phyloP scores from a whole-genome alignment of 2,113 vertebrate genomes.

The Tricholaema leucomelas region DNA sequence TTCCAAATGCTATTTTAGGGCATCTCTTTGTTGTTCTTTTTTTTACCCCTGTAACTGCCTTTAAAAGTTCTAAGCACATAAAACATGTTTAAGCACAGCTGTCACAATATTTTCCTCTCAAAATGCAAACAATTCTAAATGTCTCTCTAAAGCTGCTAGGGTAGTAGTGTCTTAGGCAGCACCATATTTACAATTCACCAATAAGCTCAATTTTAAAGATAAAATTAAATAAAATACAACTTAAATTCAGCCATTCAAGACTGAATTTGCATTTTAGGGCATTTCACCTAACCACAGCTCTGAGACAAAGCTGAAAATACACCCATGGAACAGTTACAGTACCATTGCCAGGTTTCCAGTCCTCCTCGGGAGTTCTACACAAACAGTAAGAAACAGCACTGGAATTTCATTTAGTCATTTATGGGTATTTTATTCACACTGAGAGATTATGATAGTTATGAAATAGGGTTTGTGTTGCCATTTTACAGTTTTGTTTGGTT shows the following conservation, averaged over 20 bases:
- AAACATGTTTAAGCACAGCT: background rate
- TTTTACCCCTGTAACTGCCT: background rate
- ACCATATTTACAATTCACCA: background rate
- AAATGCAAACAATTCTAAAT: constrained; percentile 1
- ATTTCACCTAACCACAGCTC: background rate
- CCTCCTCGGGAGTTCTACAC: background rate
- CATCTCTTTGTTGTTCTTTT: background rate
- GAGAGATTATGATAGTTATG: background rate
- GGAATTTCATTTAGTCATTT: background rate
- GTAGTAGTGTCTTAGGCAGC: background rate
- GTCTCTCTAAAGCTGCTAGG: background rate
- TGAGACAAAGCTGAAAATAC: background rate
- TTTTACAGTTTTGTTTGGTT: background rate
- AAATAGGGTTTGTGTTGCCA: background rate
- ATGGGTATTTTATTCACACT: background rate
- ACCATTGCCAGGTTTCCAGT: background rate
- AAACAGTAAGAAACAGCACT: background rate
- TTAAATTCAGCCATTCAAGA: background rate
- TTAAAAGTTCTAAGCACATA: background rate
- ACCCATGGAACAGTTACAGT: background rate
- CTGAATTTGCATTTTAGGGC: background rate
- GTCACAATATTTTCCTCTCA: constrained; percentile 1
- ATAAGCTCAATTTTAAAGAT: background rate
- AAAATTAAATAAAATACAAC: background rate
- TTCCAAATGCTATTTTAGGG: background rate